These are phyloP conservation scores for Tipula unca DNA, from an alignment of 2,888 invertebrate species.

Conservation along the genomic window DNA sequence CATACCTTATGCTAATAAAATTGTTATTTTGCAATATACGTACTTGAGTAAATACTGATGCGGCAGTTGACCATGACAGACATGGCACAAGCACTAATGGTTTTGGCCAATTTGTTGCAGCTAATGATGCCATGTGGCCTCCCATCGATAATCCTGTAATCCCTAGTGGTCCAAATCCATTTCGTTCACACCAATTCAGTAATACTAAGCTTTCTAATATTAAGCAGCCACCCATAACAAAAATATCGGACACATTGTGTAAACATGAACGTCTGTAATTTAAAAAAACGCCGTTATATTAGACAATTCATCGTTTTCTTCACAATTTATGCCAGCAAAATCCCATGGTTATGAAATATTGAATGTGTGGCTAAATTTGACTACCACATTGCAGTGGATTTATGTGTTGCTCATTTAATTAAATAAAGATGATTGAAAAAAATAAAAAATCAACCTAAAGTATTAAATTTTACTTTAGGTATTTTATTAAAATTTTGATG, in stretches of 20 bases:
- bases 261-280: conserved; percentile 72
- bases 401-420: too few species aligned
- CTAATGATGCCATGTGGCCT: conserved; percentile 97
- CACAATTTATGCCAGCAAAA: too few species aligned
- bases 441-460: too few species aligned
- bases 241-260: conserved; percentile 93
- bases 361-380: too few species aligned
- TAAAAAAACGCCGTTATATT: conserved; percentile 23
- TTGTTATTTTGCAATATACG: background rate
- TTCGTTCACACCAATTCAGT: conserved; percentile 86
- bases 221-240: conserved; percentile 97
- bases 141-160: conserved; percentile 97
- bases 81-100: conserved; percentile 92
- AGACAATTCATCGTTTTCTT: too few species aligned
- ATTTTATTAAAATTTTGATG: too few species aligned
- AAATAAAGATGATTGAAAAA: too few species aligned
- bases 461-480: too few species aligned
- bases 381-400: too few species aligned
- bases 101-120: conserved; percentile 92
- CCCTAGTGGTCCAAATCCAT: conserved; percentile 88
- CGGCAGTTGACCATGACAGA: conserved; percentile 95
- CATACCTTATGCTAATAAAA: background rate
- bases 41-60: conserved; percentile 88
- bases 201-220: conserved; percentile 88
- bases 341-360: too few species aligned